Evolutionary conservation across 2,797 vertebrate genomes (phyloP).

Genomic region (Eulemur coronatus): DNA sequence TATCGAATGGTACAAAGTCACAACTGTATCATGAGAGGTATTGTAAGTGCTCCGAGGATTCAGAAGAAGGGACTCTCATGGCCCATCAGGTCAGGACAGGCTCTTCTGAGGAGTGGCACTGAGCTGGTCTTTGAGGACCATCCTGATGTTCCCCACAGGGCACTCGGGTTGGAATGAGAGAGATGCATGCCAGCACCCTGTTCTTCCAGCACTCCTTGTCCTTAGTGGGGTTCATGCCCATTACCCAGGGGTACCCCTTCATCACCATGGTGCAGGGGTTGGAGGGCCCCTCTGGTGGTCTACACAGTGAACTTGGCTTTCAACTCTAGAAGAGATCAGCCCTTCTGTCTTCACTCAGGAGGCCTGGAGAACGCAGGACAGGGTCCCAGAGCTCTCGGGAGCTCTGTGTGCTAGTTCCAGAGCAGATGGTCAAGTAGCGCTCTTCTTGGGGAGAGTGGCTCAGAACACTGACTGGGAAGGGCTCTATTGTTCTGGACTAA

Average conservation of each 20-base stretch:
- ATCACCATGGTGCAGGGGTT: background rate
- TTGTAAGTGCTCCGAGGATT: background rate
- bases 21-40: background rate
- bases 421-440: background rate
- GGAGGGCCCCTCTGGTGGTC: background rate
- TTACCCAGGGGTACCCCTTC: background rate
- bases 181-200: background rate
- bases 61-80: background rate
- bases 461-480: background rate
- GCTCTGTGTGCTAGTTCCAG: background rate
- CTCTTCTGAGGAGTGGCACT: background rate
- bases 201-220: background rate
- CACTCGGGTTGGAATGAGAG: background rate
- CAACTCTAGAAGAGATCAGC: background rate
- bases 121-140: background rate
- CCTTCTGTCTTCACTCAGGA: background rate
- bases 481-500: background rate
- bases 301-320: background rate
- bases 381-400: background rate
- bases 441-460: background rate
- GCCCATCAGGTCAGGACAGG: background rate
- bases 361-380: background rate
- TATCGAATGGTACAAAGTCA: background rate
- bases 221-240: rapidly evolving
- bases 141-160: background rate